These are phyloP conservation scores for Platycnemis pennipes DNA, from an alignment of 2,888 invertebrate species.

Conservation along the genomic window DNA sequence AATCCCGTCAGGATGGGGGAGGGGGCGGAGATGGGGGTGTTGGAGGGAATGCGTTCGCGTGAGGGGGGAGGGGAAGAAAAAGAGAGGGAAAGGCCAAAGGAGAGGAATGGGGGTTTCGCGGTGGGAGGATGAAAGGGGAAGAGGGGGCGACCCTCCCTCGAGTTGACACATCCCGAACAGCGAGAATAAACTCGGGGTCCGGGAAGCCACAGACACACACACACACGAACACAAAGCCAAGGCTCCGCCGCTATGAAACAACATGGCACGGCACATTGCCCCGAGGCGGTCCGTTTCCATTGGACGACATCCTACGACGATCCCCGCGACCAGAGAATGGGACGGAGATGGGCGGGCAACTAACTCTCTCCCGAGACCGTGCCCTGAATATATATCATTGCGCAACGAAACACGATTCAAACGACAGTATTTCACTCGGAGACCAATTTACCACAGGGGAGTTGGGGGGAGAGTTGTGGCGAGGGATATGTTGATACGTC, in stretches of 20 bases:
- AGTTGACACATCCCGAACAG: neutral
- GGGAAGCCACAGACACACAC: neutral
- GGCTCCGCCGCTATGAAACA: neutral
- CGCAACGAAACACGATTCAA: neutral
- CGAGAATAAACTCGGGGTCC: neutral
- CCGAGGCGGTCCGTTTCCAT: slow-evolving; percentile 3
- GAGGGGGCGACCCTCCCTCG: neutral
- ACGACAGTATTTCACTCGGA: slow-evolving; percentile 7
- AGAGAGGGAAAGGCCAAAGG: neutral
- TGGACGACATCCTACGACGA: neutral
- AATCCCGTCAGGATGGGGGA: neutral
- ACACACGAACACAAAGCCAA: neutral
- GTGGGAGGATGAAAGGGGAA: neutral
- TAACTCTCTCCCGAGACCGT: neutral
- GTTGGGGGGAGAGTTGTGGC: neutral
- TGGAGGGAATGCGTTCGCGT: neutral
- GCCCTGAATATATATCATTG: neutral
- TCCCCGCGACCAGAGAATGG: neutral
- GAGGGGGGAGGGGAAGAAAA: neutral
- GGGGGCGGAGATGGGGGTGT: neutral
- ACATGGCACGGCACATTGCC: neutral
- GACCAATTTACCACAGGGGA: neutral
- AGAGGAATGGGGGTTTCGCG: neutral
- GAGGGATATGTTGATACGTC: neutral
- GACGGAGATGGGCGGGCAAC: neutral